These are phyloP conservation scores for Oryzias dopingdopingensis DNA, from an alignment of 2,797 vertebrate genomes.

Conservation along the genomic window DNA sequence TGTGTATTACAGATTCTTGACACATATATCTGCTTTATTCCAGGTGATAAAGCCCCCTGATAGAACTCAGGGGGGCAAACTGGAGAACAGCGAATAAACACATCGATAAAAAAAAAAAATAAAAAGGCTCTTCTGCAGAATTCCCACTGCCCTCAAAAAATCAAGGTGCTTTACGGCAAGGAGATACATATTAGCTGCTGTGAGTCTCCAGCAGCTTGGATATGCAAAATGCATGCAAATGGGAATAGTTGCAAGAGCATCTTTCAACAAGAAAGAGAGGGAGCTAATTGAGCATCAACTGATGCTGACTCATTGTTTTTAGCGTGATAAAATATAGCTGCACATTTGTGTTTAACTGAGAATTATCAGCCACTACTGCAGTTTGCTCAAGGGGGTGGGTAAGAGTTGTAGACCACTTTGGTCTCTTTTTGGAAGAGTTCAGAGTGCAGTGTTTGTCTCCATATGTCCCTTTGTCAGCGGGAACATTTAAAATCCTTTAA, in stretches of 20 bases:
- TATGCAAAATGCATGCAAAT: conserved; percentile 73
- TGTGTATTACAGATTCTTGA: conserved; percentile 62
- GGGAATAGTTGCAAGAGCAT: conserved; percentile 36
- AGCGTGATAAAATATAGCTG: conserved; percentile 42
- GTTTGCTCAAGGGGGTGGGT: conserved; percentile 14
- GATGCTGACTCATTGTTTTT: conserved; percentile 61
- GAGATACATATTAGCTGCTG: conserved; percentile 53
- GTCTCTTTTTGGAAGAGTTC: not conserved
- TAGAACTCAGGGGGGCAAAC: conserved; percentile 65
- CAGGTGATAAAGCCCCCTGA: conserved; percentile 63
- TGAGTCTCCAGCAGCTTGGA: conserved; percentile 41
- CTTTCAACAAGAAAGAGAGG: conserved; percentile 48
- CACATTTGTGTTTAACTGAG: conserved; percentile 19
- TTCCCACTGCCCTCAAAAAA: conserved; percentile 69
- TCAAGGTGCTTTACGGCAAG: conserved; percentile 46
- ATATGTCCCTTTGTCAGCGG: conserved; percentile 71
- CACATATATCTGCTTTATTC: conserved; percentile 69
- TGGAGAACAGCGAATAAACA: conserved; percentile 69
- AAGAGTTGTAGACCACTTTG: conserved; percentile 18
- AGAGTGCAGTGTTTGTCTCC: conserved; percentile 57
- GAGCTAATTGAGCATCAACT: conserved; percentile 59
- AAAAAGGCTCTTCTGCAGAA: conserved; percentile 59
- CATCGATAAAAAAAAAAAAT: conserved; percentile 69
- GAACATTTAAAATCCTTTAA: conserved; percentile 73
- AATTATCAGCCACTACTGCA: conserved; percentile 16